Evolutionary conservation across 1,140 invertebrate genomes (phyloP), one percentile per base, ranked within the genome.

Genomic region (Carcinoscorpius rotundicauda): DNA sequence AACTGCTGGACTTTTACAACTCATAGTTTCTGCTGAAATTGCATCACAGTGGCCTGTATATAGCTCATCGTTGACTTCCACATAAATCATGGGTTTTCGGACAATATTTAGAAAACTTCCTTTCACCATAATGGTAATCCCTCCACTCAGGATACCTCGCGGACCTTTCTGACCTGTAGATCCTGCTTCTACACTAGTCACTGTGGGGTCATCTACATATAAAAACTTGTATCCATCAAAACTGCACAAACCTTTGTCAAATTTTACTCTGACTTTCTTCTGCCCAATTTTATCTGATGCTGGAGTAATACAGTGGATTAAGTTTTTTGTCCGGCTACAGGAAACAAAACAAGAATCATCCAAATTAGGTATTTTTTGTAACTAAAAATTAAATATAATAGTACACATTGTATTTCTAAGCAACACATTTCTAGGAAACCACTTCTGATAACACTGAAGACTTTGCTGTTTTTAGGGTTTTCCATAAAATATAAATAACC

Each of bases 181-280:
- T n/a, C 68, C 71, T 29, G 75, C 77, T 60, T 74, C 73, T 5
- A 81, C 76, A 9, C 59, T 69, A 5, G 55, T 68, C 51, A 97
- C 89, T 8, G 84, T 85, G 1, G 94, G 94, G 80, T 97, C 92
- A 58, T 91, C 85, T 2, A 95, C 90, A 78, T 96, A 97, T 72
- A 90, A 85, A 76, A 91, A 97, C 67, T 83, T 82, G 48, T 86
- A 85, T 49, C 69, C 71, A 63, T 88, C 85, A 70, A 88, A 87
- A 63, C 82, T 81, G 49, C 89, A 80, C 70, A 84, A 84, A 1
- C 88, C 87, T 70, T 89, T 87, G 78, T 97, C 93, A 77, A 97
- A 96, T 64, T 84, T 85, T 86, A 97, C 92, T 71, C 82, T 81
- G 1, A 97, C 77, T 64, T 84, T 83, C 9, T 87, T 85, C 71